Percentiles rank a stretch among this genome's conserved stretches.
Conservation (phyloP, 2,888 invertebrate genomes). For the Tortricodes alternella region DNA sequence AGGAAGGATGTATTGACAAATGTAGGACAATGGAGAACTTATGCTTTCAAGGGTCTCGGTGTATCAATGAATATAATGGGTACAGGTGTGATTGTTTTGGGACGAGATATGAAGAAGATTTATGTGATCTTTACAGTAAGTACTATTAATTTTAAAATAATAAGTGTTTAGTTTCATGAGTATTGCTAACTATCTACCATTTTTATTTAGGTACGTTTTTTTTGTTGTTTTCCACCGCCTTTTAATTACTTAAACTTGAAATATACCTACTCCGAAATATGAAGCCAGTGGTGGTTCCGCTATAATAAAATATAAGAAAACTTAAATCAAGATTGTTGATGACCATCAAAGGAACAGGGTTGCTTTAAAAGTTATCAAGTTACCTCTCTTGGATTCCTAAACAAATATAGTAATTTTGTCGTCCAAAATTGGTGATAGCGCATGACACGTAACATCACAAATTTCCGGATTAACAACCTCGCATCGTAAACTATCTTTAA, state of each 20-base stretch:
- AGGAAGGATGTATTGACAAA: slow-evolving; percentile 93
- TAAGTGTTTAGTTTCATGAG: no score
- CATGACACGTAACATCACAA: slow-evolving; percentile 25
- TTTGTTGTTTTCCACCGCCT: no score
- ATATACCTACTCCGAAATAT: no score
- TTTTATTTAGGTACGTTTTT: no score
- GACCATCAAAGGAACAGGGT: no score
- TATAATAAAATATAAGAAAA: no score
- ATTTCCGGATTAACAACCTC: slow-evolving; percentile 31
- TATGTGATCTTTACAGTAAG: slow-evolving; percentile 95
- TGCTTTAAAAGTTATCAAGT: no score
- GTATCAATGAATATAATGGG: slow-evolving; percentile 95
- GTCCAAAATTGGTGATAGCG: slow-evolving; percentile 14
- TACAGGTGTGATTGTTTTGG: slow-evolving; percentile 97
- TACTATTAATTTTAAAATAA: slow-evolving; percentile 41
- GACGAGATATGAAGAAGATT: slow-evolving; percentile 94
- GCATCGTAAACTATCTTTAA: slow-evolving; percentile 21
- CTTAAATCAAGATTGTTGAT: no score
- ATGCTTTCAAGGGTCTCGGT: slow-evolving; percentile 93
- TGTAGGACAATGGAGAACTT: slow-evolving; percentile 91
- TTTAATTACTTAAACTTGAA: no score
- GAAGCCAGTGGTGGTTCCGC: no score
- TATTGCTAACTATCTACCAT: no score
- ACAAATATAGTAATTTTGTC: background rate
- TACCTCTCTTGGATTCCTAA: background rate